These are phyloP conservation scores for Leucosticte australis DNA, from an alignment of 2,113 vertebrate genomes.

Conservation along the genomic window DNA sequence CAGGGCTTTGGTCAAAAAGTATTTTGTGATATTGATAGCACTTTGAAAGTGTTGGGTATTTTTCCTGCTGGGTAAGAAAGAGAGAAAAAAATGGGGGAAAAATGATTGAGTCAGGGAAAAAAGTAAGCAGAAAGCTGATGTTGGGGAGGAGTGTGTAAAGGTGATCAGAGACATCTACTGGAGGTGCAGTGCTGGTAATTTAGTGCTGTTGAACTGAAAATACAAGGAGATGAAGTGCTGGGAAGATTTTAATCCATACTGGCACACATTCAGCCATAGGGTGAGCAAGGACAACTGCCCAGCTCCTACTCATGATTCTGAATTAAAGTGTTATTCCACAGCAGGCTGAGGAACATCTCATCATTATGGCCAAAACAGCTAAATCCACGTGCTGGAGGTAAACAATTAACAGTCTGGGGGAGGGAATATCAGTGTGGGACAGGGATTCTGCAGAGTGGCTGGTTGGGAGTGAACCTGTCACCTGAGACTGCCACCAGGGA, in stretches of 20 bases:
- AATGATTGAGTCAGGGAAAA: neutral
- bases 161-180: neutral
- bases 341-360: neutral
- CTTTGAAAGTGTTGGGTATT: neutral
- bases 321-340: neutral
- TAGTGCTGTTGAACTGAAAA: neutral
- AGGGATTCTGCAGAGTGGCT: neutral
- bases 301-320: neutral
- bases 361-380: neutral
- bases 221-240: neutral
- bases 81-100: neutral
- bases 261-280: neutral
- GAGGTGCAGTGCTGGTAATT: neutral
- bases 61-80: neutral
- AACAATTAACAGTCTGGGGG: neutral
- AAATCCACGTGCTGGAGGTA: neutral
- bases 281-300: neutral
- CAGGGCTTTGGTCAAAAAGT: constrained; percentile 5
- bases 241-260: neutral
- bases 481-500: neutral
- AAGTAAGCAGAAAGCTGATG: neutral
- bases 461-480: neutral
- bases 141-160: neutral
- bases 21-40: neutral
- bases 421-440: neutral